A percentile compares a stretch with the other conserved stretches of the same genome.
phyloP scores from a whole-genome alignment of 37 sponge, comb jelly and placozoan species.

The Haliclona indistincta region DNA sequence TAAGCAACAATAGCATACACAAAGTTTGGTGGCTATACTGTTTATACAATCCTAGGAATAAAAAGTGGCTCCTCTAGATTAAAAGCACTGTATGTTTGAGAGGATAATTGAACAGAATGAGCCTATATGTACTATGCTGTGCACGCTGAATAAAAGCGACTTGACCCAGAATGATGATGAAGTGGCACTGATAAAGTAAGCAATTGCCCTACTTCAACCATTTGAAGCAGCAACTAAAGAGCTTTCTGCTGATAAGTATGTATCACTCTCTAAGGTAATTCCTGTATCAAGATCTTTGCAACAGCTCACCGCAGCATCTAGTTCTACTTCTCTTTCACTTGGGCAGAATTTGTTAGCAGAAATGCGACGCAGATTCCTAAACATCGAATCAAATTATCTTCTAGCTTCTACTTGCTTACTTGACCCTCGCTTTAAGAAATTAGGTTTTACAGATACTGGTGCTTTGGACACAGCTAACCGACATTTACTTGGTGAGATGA shows the following conservation, averaged over 20 bases:
- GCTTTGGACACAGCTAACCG: too few relatives aligned
- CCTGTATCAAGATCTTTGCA: not conserved
- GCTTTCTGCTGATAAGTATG: not conserved
- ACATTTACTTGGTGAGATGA: not conserved
- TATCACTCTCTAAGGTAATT: not conserved
- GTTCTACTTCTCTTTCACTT: not conserved
- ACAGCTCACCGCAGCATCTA: not conserved
- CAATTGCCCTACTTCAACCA: not conserved
- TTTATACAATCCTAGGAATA: too few relatives aligned
- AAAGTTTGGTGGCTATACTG: too few relatives aligned
- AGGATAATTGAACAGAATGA: too few relatives aligned
- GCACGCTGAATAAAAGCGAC: too few relatives aligned
- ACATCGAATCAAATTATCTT: not conserved
- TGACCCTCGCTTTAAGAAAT: not conserved
- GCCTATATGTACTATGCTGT: too few relatives aligned
- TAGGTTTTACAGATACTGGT: not conserved
- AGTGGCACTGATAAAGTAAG: not conserved
- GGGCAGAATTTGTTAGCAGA: not conserved
- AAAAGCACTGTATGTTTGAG: too few relatives aligned
- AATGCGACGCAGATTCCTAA: not conserved
- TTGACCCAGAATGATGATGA: too few relatives aligned
- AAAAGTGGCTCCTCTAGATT: too few relatives aligned
- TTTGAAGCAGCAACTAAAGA: not conserved
- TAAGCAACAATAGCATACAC: too few relatives aligned
- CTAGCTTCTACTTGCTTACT: not conserved